phyloP scores from a whole-genome alignment of 2,113 vertebrate genomes.

The Osmerus eperlanus region DNA sequence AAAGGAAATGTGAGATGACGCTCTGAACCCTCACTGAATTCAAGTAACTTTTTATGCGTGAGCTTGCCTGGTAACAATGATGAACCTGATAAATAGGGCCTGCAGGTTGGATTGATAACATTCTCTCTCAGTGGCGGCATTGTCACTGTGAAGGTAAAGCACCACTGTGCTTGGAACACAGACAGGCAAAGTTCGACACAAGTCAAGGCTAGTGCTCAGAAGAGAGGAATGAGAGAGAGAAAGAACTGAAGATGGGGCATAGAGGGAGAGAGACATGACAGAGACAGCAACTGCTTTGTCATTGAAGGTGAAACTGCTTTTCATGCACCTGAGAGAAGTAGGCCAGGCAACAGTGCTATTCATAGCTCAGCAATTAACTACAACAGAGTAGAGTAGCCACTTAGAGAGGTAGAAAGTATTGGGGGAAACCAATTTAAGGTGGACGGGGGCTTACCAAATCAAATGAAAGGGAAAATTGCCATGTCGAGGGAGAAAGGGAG shows the following conservation, averaged over 20 bases:
- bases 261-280: background rate
- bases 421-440: background rate
- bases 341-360: slow-evolving; percentile 38
- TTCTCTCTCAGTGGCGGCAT: too few species aligned
- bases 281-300: slow-evolving; percentile 2
- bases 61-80: too few species aligned
- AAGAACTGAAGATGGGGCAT: background rate
- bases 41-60: too few species aligned
- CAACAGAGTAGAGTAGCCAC: slow-evolving; percentile 17
- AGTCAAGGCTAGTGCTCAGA: background rate
- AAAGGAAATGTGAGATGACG: too few species aligned
- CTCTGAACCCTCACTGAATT: too few species aligned
- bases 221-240: background rate
- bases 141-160: too few species aligned
- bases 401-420: background rate
- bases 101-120: too few species aligned
- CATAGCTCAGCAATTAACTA: slow-evolving; percentile 40
- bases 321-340: slow-evolving; percentile 21
- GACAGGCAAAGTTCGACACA: too few species aligned
- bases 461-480: background rate
- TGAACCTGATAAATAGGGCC: too few species aligned
- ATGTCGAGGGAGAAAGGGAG: background rate
- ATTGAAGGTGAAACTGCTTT: slow-evolving; percentile 31
- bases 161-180: too few species aligned
- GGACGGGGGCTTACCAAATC: background rate